Base-by-base conservation (phyloP, 2,797 vertebrate species). In the Parotocinclus haroldoi region DNA sequence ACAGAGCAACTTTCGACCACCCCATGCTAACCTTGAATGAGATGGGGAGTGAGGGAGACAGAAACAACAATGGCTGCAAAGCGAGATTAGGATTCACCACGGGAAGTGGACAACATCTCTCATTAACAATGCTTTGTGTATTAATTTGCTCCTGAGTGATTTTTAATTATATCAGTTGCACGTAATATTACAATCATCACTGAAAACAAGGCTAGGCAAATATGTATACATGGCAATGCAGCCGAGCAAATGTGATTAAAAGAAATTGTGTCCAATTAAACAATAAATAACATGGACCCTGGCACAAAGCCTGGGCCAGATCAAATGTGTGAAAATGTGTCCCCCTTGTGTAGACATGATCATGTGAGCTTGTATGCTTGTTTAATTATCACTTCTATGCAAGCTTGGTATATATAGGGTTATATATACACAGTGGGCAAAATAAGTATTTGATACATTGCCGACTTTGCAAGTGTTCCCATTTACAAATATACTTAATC, bases 101-200 rank as follows among this genome's bases (percentile, higher is more conserved):
- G 46, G 58, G 49, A 40, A 10, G 52, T 51, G 65, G 63, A 66
- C 63, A 62, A 58, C 58, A 62, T 70, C 57, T 65, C 57, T 60
- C 68, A 74, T 80, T 75, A 77, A 64, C 46, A 45, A 40, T 56
- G 57, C 42, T 53, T 62, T 63, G 66, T 63, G 55, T 66, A 67
- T 72, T 76, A 51, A 78, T 78, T 75, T 78, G 65, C 69, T 76
- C 68, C 69, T 60, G 66, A 68, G 74, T 66, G 74, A 54, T 75
- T 70, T 75, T 78, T 68, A 65, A 72, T 75, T 77, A 71, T 58
- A 75, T 66, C 57, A 50, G 54, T 53, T 67, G 57, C 66, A 72
- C 63, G 71, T 71, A 52, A 76, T 74, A 74, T 65, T 71, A 63
- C 27, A 44, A 54, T 63, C 46, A 39, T 63, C 72, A 78, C 68